phyloP scores from a whole-genome alignment of 2,113 vertebrate species.

The Nerophis ophidion region DNA sequence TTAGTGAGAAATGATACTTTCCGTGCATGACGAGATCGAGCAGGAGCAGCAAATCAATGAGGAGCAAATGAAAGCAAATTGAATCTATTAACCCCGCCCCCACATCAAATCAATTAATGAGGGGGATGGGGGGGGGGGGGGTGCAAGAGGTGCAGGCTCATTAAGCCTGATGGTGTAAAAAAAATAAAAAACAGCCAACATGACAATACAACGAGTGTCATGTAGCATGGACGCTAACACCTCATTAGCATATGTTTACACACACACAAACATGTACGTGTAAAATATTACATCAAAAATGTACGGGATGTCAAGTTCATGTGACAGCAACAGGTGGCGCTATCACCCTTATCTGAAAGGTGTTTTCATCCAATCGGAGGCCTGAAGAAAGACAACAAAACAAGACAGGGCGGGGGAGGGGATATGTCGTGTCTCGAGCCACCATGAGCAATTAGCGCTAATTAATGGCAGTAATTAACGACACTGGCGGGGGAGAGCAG shows the following conservation, averaged over 20 bases:
- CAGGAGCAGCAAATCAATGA: constrained; percentile 69
- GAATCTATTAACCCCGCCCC: constrained; percentile 60
- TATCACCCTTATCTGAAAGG: too few species aligned
- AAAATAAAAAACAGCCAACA: too few species aligned
- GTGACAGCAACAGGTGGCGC: too few species aligned
- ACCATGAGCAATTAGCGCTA: constrained; percentile 69
- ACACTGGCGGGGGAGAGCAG: constrained; percentile 68
- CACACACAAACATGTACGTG: too few species aligned
- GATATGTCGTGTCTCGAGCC: constrained; percentile 45
- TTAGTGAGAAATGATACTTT: constrained; percentile 62
- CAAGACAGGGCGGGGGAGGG: constrained; percentile 1
- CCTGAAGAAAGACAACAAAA: constrained; percentile 31
- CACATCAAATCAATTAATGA: constrained; percentile 54
- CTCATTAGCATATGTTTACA: too few species aligned
- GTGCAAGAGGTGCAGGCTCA: constrained; percentile 55
- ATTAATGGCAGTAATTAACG: constrained; percentile 82
- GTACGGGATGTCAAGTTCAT: too few species aligned
- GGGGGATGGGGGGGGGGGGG: constrained; percentile 35
- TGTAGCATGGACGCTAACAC: too few species aligned
- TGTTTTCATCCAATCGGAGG: too few species aligned
- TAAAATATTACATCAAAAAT: too few species aligned
- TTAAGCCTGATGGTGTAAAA: constrained; percentile 30
- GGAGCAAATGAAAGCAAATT: constrained; percentile 71
- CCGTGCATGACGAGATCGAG: constrained; percentile 60
- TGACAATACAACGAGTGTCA: too few species aligned